These are phyloP conservation scores for Meteorus sp. DNA, from an alignment of 1,140 invertebrate species.

Conservation along the genomic window DNA sequence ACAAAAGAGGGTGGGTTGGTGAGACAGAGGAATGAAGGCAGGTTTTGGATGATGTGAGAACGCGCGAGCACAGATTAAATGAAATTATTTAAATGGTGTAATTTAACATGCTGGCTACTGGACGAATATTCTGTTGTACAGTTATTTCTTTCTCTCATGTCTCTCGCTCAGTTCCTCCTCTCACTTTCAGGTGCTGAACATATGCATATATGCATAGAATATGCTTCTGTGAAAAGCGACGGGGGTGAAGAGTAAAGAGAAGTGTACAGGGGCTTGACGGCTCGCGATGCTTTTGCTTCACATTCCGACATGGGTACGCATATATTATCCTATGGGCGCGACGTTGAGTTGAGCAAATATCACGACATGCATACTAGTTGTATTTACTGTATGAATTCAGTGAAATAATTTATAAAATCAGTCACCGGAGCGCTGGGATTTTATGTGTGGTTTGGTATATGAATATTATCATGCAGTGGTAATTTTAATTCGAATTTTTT, in stretches of 20 bases:
- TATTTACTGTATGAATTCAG: too few species aligned
- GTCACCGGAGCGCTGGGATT: too few species aligned
- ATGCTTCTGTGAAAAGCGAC: constrained; percentile 25
- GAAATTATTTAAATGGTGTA: constrained; percentile 53
- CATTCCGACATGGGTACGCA: not conserved
- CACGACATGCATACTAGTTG: too few species aligned
- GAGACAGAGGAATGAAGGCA: constrained; percentile 4
- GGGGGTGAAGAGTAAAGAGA: not conserved
- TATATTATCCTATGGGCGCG: too few species aligned
- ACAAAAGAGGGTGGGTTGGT: too few species aligned
- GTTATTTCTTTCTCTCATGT: not conserved
- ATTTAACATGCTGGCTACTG: constrained; percentile 44
- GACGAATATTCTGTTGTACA: constrained; percentile 28
- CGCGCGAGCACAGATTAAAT: constrained; percentile 45
- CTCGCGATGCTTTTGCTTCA: not conserved
- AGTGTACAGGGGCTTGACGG: not conserved
- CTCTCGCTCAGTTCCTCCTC: too few species aligned
- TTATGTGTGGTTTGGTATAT: too few species aligned
- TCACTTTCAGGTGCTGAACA: constrained; percentile 44
- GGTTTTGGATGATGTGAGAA: too few species aligned
- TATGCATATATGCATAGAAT: constrained; percentile 52
- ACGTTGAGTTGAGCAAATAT: too few species aligned
- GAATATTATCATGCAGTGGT: too few species aligned
- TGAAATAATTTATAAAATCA: too few species aligned
- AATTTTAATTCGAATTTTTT: too few species aligned